phyloP scores from a whole-genome alignment of 2,113 vertebrate species.

The Dromas ardeola region DNA sequence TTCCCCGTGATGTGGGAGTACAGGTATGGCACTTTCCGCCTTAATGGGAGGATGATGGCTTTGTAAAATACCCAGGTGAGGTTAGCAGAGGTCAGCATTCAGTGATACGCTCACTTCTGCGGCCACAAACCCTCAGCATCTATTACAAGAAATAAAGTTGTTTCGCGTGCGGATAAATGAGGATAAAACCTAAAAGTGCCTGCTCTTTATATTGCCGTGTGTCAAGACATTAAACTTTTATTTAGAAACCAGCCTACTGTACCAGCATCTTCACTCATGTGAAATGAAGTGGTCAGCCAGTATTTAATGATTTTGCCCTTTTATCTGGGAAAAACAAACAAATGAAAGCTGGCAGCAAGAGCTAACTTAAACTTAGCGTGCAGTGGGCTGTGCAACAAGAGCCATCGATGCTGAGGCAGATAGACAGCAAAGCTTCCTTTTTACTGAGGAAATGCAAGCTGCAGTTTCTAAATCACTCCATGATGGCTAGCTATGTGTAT shows the following conservation, averaged over 20 bases:
- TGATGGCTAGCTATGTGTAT: not conserved
- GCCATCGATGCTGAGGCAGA: not conserved
- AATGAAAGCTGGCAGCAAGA: not conserved
- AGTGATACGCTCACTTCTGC: not conserved
- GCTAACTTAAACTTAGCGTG: not conserved
- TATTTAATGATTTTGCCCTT: constrained; percentile 1
- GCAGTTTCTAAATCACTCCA: not conserved
- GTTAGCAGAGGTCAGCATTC: not conserved
- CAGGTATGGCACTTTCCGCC: not conserved
- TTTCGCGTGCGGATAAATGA: accelerated
- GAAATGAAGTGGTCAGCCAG: not conserved
- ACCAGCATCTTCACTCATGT: not conserved
- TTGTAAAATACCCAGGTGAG: not conserved
- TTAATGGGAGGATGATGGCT: not conserved
- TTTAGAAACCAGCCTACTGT: not conserved
- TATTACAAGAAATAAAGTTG: not conserved
- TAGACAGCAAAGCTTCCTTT: not conserved
- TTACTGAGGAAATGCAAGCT: not conserved
- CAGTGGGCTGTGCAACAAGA: not conserved
- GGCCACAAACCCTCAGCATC: not conserved
- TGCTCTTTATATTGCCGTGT: not conserved
- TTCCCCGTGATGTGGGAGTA: not conserved
- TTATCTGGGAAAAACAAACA: not conserved
- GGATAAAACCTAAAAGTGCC: not conserved
- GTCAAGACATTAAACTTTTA: not conserved